Conservation (phyloP, 1,140 invertebrate genomes). For the Pseudomyrmex flavicornis region DNA sequence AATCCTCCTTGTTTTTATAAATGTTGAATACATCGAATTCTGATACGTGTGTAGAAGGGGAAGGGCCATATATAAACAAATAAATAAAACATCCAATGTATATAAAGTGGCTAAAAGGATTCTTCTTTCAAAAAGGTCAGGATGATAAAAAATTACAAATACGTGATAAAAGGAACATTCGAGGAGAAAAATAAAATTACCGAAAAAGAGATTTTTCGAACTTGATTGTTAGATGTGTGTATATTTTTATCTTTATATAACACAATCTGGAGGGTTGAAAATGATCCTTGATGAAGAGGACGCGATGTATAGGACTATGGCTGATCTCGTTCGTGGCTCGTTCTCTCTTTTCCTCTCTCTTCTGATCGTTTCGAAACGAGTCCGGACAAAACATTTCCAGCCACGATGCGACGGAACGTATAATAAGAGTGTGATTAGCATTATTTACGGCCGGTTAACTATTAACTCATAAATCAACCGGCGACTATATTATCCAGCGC, state of each 20-base stretch:
- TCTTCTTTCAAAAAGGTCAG: no score
- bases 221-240: neutral
- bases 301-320: neutral
- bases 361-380: constrained; percentile 65
- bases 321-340: neutral
- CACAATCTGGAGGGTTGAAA: neutral
- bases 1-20: constrained; percentile 16
- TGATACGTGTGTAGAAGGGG: neutral
- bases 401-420: constrained; percentile 79
- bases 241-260: neutral
- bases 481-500: constrained; percentile 77
- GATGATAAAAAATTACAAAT: neutral
- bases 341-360: no score
- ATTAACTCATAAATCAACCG: constrained; percentile 84
- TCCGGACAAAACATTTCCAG: constrained; percentile 81
- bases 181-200: neutral
- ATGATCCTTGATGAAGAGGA: constrained; percentile 15
- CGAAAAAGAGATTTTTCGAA: neutral
- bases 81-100: constrained; percentile 6
- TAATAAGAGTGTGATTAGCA: constrained; percentile 85
- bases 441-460: constrained; percentile 85
- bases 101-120: no score
- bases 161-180: neutral
- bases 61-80: neutral
- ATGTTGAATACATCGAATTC: constrained; percentile 34